Percentiles rank a stretch among this genome's conserved stretches.
Evolutionary conservation across 2,113 vertebrate genomes (phyloP).

Genomic region (Malurus alboscapulatus): DNA sequence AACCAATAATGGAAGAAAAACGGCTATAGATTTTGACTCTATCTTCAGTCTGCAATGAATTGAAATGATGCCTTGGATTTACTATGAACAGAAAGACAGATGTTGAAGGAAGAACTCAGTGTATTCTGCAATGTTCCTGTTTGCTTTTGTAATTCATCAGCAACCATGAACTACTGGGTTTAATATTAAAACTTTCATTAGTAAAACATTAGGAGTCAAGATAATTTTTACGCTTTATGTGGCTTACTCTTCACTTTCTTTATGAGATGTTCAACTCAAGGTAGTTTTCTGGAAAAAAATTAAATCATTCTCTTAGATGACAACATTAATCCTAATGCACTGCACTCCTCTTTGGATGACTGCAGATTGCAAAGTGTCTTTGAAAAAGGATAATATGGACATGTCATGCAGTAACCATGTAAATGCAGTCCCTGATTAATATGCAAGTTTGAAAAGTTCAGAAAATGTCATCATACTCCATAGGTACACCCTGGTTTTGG

Average conservation of each 20-base stretch:
- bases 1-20: background rate
- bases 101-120: background rate
- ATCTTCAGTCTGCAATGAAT: background rate
- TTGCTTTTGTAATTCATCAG: constrained; percentile 3
- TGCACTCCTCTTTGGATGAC: constrained; percentile 14
- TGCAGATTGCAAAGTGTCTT: constrained; percentile 39
- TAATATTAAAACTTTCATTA: background rate
- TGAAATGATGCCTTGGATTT: background rate
- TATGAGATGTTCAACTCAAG: background rate
- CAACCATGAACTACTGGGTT: background rate
- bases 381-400: constrained; percentile 53
- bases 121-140: background rate
- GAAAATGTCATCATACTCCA: constrained; percentile 63
- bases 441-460: constrained; percentile 66
- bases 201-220: background rate
- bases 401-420: constrained; percentile 72
- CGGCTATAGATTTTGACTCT: background rate
- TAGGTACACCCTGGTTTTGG: background rate
- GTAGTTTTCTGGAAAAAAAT: constrained; percentile 23
- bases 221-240: background rate
- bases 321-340: constrained; percentile 25
- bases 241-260: background rate
- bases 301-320: constrained; percentile 17
- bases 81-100: background rate
- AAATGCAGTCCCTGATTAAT: constrained; percentile 75